Evolutionary conservation across 2,888 invertebrate genomes (phyloP).

Genomic region (Parthenolecanium corni): DNA sequence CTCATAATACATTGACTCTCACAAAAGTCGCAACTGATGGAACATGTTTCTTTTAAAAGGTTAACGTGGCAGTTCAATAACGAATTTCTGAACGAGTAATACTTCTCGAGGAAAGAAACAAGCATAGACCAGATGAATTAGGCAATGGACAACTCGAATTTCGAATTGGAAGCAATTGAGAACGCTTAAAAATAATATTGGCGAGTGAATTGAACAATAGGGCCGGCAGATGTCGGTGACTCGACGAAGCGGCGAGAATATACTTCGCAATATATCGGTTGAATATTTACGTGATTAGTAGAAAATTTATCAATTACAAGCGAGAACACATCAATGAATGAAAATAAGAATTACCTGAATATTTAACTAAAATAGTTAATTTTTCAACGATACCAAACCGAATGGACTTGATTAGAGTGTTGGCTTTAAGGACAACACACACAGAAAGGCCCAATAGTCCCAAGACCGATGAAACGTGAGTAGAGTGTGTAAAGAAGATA

Average conservation of each 20-base stretch:
- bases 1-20: neutral
- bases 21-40: neutral
- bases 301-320: neutral
- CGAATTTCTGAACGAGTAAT: neutral
- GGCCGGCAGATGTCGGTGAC: too few relatives aligned
- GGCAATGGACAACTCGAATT: too few relatives aligned
- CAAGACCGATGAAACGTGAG: slow-evolving; percentile 17
- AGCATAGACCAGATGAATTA: too few relatives aligned
- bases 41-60: too few relatives aligned
- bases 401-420: too few relatives aligned
- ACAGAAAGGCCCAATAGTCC: neutral
- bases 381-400: neutral
- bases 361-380: neutral
- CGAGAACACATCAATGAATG: neutral
- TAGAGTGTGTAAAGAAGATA: slow-evolving; percentile 7
- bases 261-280: neutral
- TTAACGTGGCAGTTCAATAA: neutral
- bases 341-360: slow-evolving; percentile 11
- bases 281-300: neutral
- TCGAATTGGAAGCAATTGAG: neutral
- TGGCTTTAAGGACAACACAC: slow-evolving; percentile 6
- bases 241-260: too few relatives aligned
- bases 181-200: neutral
- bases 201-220: too few relatives aligned
- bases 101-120: neutral